These are phyloP conservation scores for Prochilodus magdalenae DNA, from an alignment of 2,113 vertebrate genomes.

Conservation along the genomic window DNA sequence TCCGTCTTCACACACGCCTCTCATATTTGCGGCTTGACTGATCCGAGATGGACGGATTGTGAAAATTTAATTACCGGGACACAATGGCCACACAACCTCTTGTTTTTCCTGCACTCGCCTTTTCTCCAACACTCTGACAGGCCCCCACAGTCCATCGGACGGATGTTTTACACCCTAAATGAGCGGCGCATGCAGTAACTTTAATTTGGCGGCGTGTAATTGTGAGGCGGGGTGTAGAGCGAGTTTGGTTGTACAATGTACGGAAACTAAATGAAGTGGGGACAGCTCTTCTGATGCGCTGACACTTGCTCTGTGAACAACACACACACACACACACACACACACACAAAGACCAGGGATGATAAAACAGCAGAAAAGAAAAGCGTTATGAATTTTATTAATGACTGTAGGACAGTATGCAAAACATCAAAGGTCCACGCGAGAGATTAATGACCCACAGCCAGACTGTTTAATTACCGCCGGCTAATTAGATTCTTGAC, in stretches of 20 bases:
- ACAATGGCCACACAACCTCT: slow-evolving; percentile 77
- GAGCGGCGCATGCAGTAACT: slow-evolving; percentile 80
- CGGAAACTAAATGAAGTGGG: slow-evolving; percentile 91
- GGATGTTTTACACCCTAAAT: slow-evolving; percentile 81
- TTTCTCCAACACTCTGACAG: slow-evolving; percentile 67
- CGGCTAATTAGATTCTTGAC: slow-evolving; percentile 99
- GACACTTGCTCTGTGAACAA: slow-evolving; percentile 91
- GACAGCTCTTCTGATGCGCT: slow-evolving; percentile 93
- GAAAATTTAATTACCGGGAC: slow-evolving; percentile 80
- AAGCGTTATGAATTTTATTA: slow-evolving; percentile 99
- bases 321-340: slow-evolving; percentile 25
- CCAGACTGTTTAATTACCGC: slow-evolving; percentile 99
- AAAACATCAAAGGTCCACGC: slow-evolving; percentile 99
- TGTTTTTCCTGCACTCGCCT: slow-evolving; percentile 70
- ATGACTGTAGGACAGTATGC: slow-evolving; percentile 99
- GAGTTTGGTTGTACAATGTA: slow-evolving; percentile 88
- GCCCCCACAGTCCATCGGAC: slow-evolving; percentile 69
- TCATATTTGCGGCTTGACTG: slow-evolving; percentile 77
- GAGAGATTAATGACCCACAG: slow-evolving; percentile 99
- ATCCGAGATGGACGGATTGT: slow-evolving; percentile 80
- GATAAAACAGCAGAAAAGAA: slow-evolving; percentile 99
- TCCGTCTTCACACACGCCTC: neutral
- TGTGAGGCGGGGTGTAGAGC: slow-evolving; percentile 64
- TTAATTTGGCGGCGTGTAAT: slow-evolving; percentile 83
- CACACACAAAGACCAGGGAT: slow-evolving; percentile 67